Base-by-base conservation (phyloP, 2,888 invertebrate species). In the Gisinianus flammeolus region DNA sequence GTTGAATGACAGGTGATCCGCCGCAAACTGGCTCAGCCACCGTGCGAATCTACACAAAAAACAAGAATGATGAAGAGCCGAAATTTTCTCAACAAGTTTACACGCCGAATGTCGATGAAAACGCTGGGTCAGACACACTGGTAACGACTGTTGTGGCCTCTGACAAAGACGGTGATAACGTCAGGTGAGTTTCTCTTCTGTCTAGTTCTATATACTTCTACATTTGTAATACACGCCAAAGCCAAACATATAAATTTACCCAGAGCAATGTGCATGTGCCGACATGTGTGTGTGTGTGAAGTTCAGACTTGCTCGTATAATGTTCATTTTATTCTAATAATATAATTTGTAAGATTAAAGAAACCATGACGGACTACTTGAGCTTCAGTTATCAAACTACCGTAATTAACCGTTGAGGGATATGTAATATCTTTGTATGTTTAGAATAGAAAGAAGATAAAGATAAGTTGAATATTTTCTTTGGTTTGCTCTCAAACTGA, bases 61-160 rank as follows among this genome's bases (percentile, higher is more conserved):
- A 98, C 86, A 97, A 97, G 88, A 98, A 98, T 88, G 98, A 98
- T 86, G 97, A 98, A 88, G 95, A 96, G 86, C 98, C 98, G 0
- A 96, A 96, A 87, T 97, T 97, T 87, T 96, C 96, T 0, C 97
- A 97, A 86, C 96, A 96, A 89, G 96, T 97, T 2, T 97, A 97
- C 87, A 96, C 96, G 1, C 96, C 97, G 0, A 97, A 96, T 87
- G 96, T 97, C 0, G 96, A 96, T 86, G 97, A 97, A 87, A 96
- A 96, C 87, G 96, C 96, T 12, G 96, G 96, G 0, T 95, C 96
- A 0, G 96, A 96, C 86, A 97, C 97, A 5, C 89, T 97, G 67
- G 97, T 67, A 19, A 97, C 97, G 8, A 97, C 97, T 0, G 96
- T 98, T 0, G 97, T 98, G 1, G 97, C 98, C 0, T 96, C 96